Evolutionary conservation across 1,140 invertebrate genomes (phyloP), one percentile per base, ranked within the genome.

Genomic region (Rhyacophila brunnea): DNA sequence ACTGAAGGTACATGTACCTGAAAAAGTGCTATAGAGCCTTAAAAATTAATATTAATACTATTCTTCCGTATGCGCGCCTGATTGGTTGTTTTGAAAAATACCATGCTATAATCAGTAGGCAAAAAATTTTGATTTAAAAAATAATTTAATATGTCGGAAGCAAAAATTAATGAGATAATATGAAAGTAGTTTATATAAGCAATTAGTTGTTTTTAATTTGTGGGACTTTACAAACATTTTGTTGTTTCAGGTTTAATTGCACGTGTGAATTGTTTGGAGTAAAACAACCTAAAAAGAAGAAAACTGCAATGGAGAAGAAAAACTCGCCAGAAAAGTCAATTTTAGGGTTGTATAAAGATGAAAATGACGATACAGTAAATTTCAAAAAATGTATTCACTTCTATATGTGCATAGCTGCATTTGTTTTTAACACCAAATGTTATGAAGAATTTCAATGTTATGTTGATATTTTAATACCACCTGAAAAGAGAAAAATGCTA

Each of bases 391-490:
- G 84, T 64, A 71, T 83, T 28, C 84, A 85, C 68, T 85, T 82
- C 73, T 91, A 90, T 74, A 84, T 88, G n/a, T 90, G 88, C 70
- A 75, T 91, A 20, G 87, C 85, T 75, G 89, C 89, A 43, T 88
- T 92, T 78, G 84, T 86, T n/a, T 88, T 87, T 71, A 84, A 90
- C 73, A 72, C 80, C 11, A 84, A 84, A 67, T 76, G 88, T 55
- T 70, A 77, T 23, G 79, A 85, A 63, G 89, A 92, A 70, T 92
- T 91, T 79, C 73, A 80, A 38, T 80, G 80, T 71, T 88, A 84
- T 62, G 80, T 88, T n/a, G 80, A 82, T 67, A 69, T 74, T 61
- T 62, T 20, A 68, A 68, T 74, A 60, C 64, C 50, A 44, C 44
- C 48, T 50, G 40, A 42, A 11, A 32, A 54, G 11, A 15, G 18